Evolutionary conservation across 2,113 vertebrate genomes (phyloP), one percentile per base, ranked within the genome.

Genomic region (Seriola rivoliana): DNA sequence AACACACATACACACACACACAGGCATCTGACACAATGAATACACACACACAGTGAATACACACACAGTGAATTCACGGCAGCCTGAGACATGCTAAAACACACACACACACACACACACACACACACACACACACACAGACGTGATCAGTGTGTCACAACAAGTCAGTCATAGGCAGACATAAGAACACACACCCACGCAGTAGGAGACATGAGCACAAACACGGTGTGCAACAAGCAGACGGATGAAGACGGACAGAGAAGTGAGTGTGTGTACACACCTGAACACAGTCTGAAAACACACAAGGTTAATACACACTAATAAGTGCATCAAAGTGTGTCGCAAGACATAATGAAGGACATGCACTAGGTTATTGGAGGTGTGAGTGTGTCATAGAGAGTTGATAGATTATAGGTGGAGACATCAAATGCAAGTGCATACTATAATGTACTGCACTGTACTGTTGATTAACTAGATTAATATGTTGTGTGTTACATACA

Each of bases 91-190:
- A 65, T 67, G 5, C 7, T 29, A 6, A 42, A 13, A 23, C 17
- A 38, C 1, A 38, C 40, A 42, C 40, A 42, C 40, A 42, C n/a
- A n/a, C n/a, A n/a, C n/a, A n/a, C 40, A 40, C 54, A 40, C 54
- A 44, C 8, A 34, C 23, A 70, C 29, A 52, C 52, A 34, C 6
- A 75, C n/a, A 12, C 13, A 46, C 1, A 72, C 1, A 48, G 63
- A 59, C 11, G 64, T 29, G 71, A 71, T 58, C 21, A 62, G 23
- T 55, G 60, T 75, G 77, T 74, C 72, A 82, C 72, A 66, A 42
- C 19, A 55, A 60, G 40, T 82, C 42, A 79, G 78, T 67, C 57
- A 25, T 8, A 75, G 48, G 52, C 63, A 73, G 81, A 68, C 66
- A 14, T 55, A 57, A 76, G 14, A 65, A 79, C 46, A 71, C 44